Evolutionary conservation across 2,888 invertebrate genomes (phyloP), one percentile per base, ranked within the genome.

Genomic region (Chymomyza procnemis): DNA sequence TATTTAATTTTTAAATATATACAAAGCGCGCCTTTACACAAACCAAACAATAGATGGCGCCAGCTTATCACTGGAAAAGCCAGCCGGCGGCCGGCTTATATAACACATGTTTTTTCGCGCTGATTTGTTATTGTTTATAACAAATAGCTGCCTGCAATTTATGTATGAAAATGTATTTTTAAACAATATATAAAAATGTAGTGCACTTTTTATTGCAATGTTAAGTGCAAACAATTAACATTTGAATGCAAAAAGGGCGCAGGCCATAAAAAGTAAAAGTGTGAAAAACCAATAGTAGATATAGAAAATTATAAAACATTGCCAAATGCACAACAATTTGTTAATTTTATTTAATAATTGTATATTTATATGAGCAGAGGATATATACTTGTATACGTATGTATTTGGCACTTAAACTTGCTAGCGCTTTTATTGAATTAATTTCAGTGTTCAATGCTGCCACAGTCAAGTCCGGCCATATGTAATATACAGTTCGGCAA

Each of bases 381-480:
- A n/a, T n/a, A n/a, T n/a, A n/a, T n/a, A n/a, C n/a, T n/a, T n/a
- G n/a, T n/a, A n/a, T n/a, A n/a, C n/a, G n/a, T n/a, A n/a, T n/a
- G n/a, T 47, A 14, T 60, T 71, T 73, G 80, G 72, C 79, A 76
- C 66, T 67, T 67, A 77, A 67, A 61, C 72, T 71, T 57, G 19
- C 80, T 80, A 76, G 78, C 76, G 69, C 41, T 77, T 78, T 74
- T 72, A 68, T 80, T 82, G 61, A 69, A 74, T 73, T 80, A 73
- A 74, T 71, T 82, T 69, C 50, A 66, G 69, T 75, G 80, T 75
- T 61, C 34, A 64, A 60, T 54, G 41, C 34, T 41, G 0, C 12
- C 12, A 12, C 34, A 41, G 50, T 19, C 71, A 61, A 61, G 21
- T 41, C 34, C 12, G 34, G 9, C 34, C 12, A 41, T 41, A 34